Percentiles rank a stretch among this genome's conserved stretches.
Conservation (phyloP, 30 jellyfish, hydroid and myxozoan species). For the Hydra vulgaris region DNA sequence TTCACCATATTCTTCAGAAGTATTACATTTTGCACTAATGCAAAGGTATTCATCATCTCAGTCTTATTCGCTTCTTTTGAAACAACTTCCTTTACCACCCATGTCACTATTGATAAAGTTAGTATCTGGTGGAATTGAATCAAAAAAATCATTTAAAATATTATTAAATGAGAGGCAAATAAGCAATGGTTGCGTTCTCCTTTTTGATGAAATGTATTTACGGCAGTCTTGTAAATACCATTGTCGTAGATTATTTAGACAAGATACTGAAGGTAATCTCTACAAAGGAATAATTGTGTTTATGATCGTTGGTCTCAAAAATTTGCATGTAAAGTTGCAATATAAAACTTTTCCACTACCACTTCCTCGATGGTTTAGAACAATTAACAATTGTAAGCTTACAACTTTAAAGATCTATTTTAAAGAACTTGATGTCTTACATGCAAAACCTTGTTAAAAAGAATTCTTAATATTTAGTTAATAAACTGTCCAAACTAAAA, state of each 20-base stretch:
- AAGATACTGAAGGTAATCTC: background rate
- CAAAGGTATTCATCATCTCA: background rate
- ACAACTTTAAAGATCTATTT: too few relatives aligned
- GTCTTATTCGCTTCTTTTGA: background rate
- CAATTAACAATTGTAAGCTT: too few relatives aligned
- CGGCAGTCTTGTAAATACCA: background rate
- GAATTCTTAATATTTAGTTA: too few relatives aligned
- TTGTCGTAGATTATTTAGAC: background rate
- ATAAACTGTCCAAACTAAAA: too few relatives aligned
- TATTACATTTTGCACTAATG: background rate
- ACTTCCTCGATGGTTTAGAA: too few relatives aligned
- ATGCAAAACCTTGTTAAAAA: too few relatives aligned
- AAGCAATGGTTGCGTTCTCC: background rate
- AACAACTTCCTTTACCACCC: background rate
- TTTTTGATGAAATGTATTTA: background rate
- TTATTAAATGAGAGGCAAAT: background rate
- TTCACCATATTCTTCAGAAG: background rate
- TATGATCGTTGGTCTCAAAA: background rate
- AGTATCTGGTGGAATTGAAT: background rate
- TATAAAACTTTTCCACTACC: too few relatives aligned
- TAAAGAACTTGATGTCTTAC: too few relatives aligned
- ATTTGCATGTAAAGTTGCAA: background rate
- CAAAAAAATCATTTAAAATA: background rate
- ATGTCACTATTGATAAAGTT: background rate
- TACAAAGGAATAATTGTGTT: too few relatives aligned